Conservation (phyloP, 2,888 invertebrate species). For the Chaetoderma sp. region DNA sequence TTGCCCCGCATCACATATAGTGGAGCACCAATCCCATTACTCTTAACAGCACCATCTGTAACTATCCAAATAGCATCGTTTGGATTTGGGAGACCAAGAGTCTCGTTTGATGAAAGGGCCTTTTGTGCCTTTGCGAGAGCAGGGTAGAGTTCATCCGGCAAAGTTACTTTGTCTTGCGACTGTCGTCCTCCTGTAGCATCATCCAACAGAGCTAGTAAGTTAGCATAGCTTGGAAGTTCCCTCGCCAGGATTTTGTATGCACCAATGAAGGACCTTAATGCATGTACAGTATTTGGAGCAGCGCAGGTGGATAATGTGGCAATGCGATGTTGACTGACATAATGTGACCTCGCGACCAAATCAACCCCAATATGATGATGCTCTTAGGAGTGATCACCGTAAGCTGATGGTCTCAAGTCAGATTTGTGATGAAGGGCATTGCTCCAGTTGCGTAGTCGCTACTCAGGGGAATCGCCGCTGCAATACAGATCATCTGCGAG, state of each 20-base stretch:
- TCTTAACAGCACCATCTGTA: constrained; percentile 16
- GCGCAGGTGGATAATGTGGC: constrained; percentile 24
- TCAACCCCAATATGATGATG: constrained; percentile 28
- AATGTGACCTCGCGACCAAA: constrained; percentile 31
- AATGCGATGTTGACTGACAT: constrained; percentile 28
- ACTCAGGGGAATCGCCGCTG: neutral
- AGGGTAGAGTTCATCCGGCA: constrained; percentile 23
- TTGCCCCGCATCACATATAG: constrained; percentile 10
- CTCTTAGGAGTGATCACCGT: neutral
- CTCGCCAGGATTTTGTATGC: constrained; percentile 34
- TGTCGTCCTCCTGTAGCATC: constrained; percentile 22
- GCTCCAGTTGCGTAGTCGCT: constrained; percentile 9
- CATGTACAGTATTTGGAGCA: constrained; percentile 25
- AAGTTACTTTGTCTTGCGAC: constrained; percentile 30
- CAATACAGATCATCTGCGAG: constrained; percentile 28
- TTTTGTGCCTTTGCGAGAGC: constrained; percentile 23
- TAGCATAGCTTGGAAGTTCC: constrained; percentile 27
- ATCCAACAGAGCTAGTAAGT: constrained; percentile 24
- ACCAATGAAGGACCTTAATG: constrained; percentile 29
- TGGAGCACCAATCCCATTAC: constrained; percentile 10
- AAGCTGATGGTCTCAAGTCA: no score
- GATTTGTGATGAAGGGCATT: constrained; percentile 4
- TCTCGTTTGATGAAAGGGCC: constrained; percentile 5
- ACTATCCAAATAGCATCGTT: constrained; percentile 24
- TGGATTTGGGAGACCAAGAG: constrained; percentile 17